These are phyloP conservation scores for Chrysomela aeneicollis DNA, from an alignment of 2,888 invertebrate species.

Conservation along the genomic window DNA sequence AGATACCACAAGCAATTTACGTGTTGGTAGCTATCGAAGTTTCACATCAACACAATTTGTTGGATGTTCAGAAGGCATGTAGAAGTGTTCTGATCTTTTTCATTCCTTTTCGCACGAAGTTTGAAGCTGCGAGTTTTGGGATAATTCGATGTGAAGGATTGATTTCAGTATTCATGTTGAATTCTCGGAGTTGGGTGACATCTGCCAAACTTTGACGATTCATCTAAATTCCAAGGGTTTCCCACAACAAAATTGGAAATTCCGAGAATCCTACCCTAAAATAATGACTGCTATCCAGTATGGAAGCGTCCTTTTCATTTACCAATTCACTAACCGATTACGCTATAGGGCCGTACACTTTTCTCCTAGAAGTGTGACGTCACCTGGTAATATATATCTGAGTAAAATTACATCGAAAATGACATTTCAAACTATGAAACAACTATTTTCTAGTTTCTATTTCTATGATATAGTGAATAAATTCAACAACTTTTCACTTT, in stretches of 20 bases:
- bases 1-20: constrained; percentile 40
- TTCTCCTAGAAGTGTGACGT: too few species aligned
- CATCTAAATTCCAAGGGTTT: not conserved
- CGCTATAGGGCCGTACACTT: too few species aligned
- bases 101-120: not conserved
- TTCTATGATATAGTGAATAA: too few species aligned
- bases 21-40: constrained; percentile 29
- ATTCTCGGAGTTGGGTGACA: not conserved
- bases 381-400: too few species aligned
- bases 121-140: not conserved
- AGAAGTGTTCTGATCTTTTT: constrained; percentile 4
- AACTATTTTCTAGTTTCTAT: too few species aligned
- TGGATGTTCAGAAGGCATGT: constrained; percentile 14
- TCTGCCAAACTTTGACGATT: not conserved
- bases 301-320: too few species aligned
- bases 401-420: too few species aligned
- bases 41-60: constrained; percentile 34
- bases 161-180: not conserved
- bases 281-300: not conserved
- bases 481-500: too few species aligned
- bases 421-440: too few species aligned
- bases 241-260: not conserved
- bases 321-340: too few species aligned
- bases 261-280: not conserved
- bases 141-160: not conserved